Evolutionary conservation across 2,797 vertebrate genomes (phyloP), one percentile per base, ranked within the genome.

Genomic region (Chaunax sp.): DNA sequence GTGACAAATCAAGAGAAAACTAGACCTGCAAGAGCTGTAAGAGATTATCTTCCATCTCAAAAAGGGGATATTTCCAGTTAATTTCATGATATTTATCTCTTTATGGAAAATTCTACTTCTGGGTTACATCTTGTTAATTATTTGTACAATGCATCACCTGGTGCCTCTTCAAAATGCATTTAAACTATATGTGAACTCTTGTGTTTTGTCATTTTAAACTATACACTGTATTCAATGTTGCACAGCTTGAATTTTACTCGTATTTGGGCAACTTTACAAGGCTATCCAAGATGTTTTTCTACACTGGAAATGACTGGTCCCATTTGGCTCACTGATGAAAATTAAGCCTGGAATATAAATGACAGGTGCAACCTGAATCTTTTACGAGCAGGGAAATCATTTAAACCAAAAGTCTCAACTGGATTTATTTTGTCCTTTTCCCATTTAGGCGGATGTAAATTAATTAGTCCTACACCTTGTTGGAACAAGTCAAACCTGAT

Each of bases 381-480:
- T 2, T 6, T 30, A 30, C 28, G 28, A 30, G 28, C 5, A 9
- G 28, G 28, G 9, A 77, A 46, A 68, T 20, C 12, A 64, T 64
- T 22, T 46, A 64, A 69, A 45, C 4, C 46, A 65, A 55, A 72
- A 63, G 26, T 38, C 59, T 64, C 41, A 3, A 19, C 3, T 30
- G 28, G 28, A 53, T 58, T 62, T 67, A 38, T 51, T 51, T 63
- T 16, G 40, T 67, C 46, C 10, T 63, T 51, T 64, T 53, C 46
- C 4, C 45, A 20, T 72, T 74, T 46, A 44, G 43, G 28, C 60
- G 60, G 57, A 35, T 74, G 46, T 47, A 68, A 79, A 59, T 85
- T 33, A 75, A 74, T 81, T 61, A 59, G 60, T 40, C 8, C 38
- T 43, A 45, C 77, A 73, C 79, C 69, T 81, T 72, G 63, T 69